A percentile compares a stretch with the other conserved stretches of the same genome.
These are phyloP conservation scores for Nylanderia fulva DNA, from an alignment of 1,140 invertebrate genomes.

Conservation along the genomic window DNA sequence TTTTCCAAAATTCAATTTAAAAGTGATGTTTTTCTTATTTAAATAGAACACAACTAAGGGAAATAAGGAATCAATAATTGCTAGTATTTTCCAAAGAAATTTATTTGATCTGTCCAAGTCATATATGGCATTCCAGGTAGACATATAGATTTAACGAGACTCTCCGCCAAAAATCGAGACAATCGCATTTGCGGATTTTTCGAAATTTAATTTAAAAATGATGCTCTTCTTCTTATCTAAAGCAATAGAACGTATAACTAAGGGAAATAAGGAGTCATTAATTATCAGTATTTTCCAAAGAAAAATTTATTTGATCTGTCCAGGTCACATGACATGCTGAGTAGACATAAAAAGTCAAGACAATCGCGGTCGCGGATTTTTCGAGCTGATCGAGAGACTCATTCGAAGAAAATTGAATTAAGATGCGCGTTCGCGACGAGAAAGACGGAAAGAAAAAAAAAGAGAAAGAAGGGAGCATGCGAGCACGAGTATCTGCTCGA, in stretches of 20 bases:
- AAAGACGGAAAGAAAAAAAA: too few relatives aligned
- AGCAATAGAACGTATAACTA: too few relatives aligned
- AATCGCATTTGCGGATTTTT: too few relatives aligned
- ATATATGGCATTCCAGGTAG: too few relatives aligned
- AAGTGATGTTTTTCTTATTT: not conserved
- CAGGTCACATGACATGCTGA: too few relatives aligned
- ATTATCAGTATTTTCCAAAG: too few relatives aligned
- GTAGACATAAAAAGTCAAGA: too few relatives aligned
- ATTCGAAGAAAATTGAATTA: slow-evolving; percentile 17
- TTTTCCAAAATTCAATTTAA: not conserved
- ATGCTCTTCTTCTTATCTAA: too few relatives aligned
- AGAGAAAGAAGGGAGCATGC: not conserved
- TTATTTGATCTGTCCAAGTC: not conserved
- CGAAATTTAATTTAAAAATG: too few relatives aligned
- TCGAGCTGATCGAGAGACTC: not conserved
- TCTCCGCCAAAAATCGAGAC: not conserved
- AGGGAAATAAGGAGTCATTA: too few relatives aligned
- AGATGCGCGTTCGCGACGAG: not conserved
- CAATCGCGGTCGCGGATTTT: not conserved
- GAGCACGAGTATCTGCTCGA: not conserved
- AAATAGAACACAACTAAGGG: not conserved
- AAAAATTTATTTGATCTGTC: too few relatives aligned
- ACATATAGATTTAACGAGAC: not conserved
- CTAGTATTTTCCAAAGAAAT: not conserved
- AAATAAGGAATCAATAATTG: not conserved